Percentiles rank a stretch among this genome's conserved stretches.
Evolutionary conservation across 53 echinoderm and acorn worm species (phyloP).

Genomic region (Temnopleurus reevesii): DNA sequence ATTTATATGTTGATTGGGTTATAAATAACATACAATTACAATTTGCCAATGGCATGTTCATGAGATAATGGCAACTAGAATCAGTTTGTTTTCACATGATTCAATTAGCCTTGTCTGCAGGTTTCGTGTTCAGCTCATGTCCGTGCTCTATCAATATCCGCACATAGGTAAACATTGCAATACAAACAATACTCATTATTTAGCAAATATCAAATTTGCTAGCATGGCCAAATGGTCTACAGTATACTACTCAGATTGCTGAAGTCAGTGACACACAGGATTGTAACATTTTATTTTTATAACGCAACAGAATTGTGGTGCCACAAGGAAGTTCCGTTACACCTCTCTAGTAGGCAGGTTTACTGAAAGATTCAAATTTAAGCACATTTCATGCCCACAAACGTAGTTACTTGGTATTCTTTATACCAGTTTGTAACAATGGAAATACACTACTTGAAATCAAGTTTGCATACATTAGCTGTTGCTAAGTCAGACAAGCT

Average conservation of each 20-base stretch:
- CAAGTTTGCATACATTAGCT: neutral
- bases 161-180: neutral
- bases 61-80: neutral
- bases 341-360: neutral
- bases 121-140: neutral
- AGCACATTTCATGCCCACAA: too few relatives aligned
- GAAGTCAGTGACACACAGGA: too few relatives aligned
- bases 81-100: neutral
- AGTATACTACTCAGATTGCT: neutral
- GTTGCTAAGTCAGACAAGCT: too few relatives aligned
- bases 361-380: neutral
- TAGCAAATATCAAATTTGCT: slow-evolving; percentile 32
- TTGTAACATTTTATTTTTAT: too few relatives aligned
- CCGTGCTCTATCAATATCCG: neutral
- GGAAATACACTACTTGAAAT: too few relatives aligned
- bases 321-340: neutral
- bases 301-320: neutral
- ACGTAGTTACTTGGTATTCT: too few relatives aligned
- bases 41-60: neutral
- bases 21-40: neutral
- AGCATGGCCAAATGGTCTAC: neutral
- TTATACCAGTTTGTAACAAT: too few relatives aligned
- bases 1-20: neutral
- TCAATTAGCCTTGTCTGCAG: slow-evolving; percentile 8
- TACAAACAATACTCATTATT: neutral